Evolutionary conservation across 1,140 invertebrate species (phyloP).

Genomic region (Drosophila willistoni): DNA sequence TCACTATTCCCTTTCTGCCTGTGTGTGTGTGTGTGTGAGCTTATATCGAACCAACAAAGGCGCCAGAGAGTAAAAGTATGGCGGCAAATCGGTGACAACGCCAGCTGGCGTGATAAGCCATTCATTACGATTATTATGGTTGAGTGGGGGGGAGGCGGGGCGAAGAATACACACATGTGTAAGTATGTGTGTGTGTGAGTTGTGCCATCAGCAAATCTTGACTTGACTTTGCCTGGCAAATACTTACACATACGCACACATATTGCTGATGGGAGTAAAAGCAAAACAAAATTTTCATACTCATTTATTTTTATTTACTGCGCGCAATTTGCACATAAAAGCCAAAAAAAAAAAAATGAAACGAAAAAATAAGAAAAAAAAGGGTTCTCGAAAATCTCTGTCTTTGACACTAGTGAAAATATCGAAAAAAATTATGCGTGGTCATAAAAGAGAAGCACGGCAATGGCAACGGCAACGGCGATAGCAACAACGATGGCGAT

Average conservation of each 20-base stretch:
- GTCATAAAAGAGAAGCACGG: slow-evolving; percentile 65
- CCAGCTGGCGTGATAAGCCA: slow-evolving; percentile 81
- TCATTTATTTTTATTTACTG: slow-evolving; percentile 82
- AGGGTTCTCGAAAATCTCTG: slow-evolving; percentile 71
- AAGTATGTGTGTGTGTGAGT: not conserved
- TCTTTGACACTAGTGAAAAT: slow-evolving; percentile 69
- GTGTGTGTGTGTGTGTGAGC: slow-evolving; percentile 2
- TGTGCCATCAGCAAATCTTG: slow-evolving; percentile 24
- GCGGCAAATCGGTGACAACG: slow-evolving; percentile 71
- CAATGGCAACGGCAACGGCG: slow-evolving; percentile 39
- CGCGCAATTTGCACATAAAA: slow-evolving; percentile 81
- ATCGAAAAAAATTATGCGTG: slow-evolving; percentile 73
- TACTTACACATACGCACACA: slow-evolving; percentile 25
- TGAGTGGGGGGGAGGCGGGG: slow-evolving; percentile 16
- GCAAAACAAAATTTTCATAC: slow-evolving; percentile 66
- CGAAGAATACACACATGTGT: not conserved
- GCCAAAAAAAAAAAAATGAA: slow-evolving; percentile 9
- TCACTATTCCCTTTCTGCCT: not conserved
- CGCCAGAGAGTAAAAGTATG: slow-evolving; percentile 44
- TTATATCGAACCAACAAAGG: slow-evolving; percentile 77
- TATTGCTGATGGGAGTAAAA: slow-evolving; percentile 79
- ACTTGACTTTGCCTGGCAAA: slow-evolving; percentile 58
- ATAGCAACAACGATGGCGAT: slow-evolving; percentile 25
- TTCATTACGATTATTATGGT: slow-evolving; percentile 79
- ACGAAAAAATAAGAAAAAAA: slow-evolving; percentile 38